Evolutionary conservation across 2,888 invertebrate genomes (phyloP).

Genomic region (Gari tellinella): DNA sequence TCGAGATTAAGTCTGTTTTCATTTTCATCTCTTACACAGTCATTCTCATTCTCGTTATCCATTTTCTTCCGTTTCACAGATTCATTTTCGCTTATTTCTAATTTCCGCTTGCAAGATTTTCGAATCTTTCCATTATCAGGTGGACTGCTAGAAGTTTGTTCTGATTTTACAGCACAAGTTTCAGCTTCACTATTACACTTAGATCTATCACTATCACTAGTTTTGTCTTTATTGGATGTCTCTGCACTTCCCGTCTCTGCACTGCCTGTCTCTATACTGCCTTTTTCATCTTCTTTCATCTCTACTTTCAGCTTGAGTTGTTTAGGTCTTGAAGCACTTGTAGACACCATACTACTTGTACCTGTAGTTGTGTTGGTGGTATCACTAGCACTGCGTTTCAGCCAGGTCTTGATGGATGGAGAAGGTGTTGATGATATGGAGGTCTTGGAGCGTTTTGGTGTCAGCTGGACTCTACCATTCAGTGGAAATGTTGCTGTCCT

Average conservation of each 20-base stretch:
- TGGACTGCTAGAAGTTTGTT: too few species aligned
- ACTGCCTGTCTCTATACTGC: too few species aligned
- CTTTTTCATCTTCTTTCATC: too few species aligned
- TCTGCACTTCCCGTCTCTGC: too few species aligned
- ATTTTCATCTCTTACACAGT: not conserved
- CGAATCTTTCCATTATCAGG: constrained; percentile 12
- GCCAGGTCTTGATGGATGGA: constrained; percentile 69
- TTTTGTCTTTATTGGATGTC: too few species aligned
- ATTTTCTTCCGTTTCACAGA: constrained; percentile 26
- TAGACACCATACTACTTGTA: not conserved
- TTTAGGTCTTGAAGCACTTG: too few species aligned
- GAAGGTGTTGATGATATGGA: constrained; percentile 30
- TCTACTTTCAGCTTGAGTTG: too few species aligned
- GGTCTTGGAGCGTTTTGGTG: constrained; percentile 48
- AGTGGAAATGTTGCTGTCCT: constrained; percentile 38
- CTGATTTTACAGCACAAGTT: too few species aligned
- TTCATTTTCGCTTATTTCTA: constrained; percentile 40
- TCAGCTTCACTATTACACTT: too few species aligned
- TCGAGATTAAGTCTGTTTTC: too few species aligned
- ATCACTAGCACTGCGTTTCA: constrained; percentile 57
- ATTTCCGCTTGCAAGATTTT: constrained; percentile 56
- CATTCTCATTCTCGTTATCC: constrained; percentile 5
- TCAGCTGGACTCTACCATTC: constrained; percentile 26
- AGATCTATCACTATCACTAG: too few species aligned
- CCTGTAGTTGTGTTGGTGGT: not conserved